A percentile compares a stretch with the other conserved stretches of the same genome.
These are phyloP conservation scores for Thaleichthys pacificus DNA, from an alignment of 2,797 vertebrate genomes.

Conservation along the genomic window DNA sequence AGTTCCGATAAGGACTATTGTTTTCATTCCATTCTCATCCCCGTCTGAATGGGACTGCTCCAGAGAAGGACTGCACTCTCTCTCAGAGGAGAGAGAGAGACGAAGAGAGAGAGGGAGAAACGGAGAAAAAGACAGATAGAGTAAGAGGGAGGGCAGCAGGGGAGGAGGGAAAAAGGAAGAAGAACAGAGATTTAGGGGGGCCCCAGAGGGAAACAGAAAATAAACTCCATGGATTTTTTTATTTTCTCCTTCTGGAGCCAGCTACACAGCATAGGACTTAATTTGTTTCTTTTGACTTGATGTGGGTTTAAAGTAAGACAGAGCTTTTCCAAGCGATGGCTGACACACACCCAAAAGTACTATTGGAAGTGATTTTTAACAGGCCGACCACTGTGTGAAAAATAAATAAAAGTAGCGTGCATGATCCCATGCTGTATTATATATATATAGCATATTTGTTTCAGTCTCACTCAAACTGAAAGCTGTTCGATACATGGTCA, in stretches of 20 bases:
- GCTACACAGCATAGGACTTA: slow-evolving; percentile 55
- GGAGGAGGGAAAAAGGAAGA: slow-evolving; percentile 14
- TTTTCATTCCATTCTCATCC: slow-evolving; percentile 88
- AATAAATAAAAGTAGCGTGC: too few species aligned
- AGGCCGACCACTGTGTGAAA: neutral
- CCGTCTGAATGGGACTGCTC: slow-evolving; percentile 78
- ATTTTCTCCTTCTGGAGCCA: slow-evolving; percentile 23
- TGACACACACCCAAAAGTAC: too few species aligned
- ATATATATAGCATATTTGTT: neutral
- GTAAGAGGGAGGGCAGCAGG: neutral
- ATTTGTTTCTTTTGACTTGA: slow-evolving; percentile 57
- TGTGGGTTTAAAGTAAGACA: neutral
- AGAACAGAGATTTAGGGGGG: slow-evolving; percentile 68
- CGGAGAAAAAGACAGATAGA: slow-evolving; percentile 28
- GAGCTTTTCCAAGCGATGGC: too few species aligned
- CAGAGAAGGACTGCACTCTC: slow-evolving; percentile 68
- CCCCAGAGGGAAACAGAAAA: slow-evolving; percentile 73
- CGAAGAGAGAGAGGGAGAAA: slow-evolving; percentile 48
- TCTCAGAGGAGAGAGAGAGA: slow-evolving; percentile 69
- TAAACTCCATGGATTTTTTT: slow-evolving; percentile 67
- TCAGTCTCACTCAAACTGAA: neutral
- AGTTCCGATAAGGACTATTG: slow-evolving; percentile 84
- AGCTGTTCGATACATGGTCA: neutral
- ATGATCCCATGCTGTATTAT: too few species aligned
- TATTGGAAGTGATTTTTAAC: neutral